Conservation (phyloP, 2,888 invertebrate species). For the Leptinotarsa haldemani region DNA sequence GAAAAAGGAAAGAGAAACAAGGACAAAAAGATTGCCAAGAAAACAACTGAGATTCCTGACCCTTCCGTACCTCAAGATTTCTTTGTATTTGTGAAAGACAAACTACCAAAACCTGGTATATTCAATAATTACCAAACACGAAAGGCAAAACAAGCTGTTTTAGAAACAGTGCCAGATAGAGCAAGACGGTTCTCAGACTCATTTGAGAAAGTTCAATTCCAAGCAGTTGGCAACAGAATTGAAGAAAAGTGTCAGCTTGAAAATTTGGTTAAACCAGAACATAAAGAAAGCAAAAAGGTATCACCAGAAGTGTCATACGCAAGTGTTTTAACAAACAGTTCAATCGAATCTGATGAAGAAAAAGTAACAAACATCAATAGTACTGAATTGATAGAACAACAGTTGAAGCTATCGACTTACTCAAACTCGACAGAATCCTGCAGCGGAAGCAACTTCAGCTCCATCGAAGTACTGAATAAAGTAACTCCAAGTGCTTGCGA, state of each 20-base stretch:
- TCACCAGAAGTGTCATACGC: conserved; percentile 53
- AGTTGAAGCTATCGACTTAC: background rate
- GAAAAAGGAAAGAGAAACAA: conserved; percentile 46
- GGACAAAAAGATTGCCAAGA: conserved; percentile 37
- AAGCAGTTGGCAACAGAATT: conserved; percentile 3
- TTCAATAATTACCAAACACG: conserved; percentile 49
- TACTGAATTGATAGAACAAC: background rate
- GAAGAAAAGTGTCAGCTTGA: conserved; percentile 29
- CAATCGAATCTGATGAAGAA: background rate
- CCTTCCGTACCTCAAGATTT: background rate
- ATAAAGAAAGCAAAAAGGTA: conserved; percentile 54
- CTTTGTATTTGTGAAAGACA: conserved; percentile 38
- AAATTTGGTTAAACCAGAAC: conserved; percentile 35
- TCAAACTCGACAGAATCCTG: background rate
- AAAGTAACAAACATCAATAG: background rate
- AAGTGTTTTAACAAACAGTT: conserved; percentile 49
- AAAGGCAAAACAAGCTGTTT: conserved; percentile 21
- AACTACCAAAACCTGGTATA: conserved; percentile 44
- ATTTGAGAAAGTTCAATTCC: conserved; percentile 17
- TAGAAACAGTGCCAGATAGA: conserved; percentile 18
- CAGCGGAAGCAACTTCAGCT: conserved; percentile 35
- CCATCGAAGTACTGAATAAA: conserved; percentile 39
- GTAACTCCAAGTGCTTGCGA: background rate
- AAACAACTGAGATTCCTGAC: conserved; percentile 19
- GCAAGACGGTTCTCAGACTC: background rate